Base-by-base conservation (phyloP, 1,140 invertebrate species). In the Prorops nasuta region DNA sequence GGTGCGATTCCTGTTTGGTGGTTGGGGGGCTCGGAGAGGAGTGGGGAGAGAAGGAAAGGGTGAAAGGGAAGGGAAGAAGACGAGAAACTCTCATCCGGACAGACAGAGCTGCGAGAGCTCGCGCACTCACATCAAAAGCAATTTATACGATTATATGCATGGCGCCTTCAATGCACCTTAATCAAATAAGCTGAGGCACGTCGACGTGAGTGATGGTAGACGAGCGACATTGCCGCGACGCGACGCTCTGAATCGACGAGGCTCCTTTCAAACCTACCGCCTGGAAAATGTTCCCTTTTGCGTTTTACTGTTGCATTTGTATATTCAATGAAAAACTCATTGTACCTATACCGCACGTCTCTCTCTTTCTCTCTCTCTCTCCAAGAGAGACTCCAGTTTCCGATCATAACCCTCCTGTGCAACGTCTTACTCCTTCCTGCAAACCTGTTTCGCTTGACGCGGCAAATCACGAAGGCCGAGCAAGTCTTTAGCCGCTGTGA, bases 131-230 rank as follows among this genome's bases (percentile, higher is more conserved):
- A 60, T 66, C 55, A 61, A 66, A 60, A 64, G 61, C 59, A 61
- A 60, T 66, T 67, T 61, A 63, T 59, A 58, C 48, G 60, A 68
- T 68, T 67, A 67, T 54, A 65, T 51, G 56, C 62, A 58, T 54
- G 54, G 45, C 58, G 51, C 53, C 54, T 66, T 64, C 52, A 51
- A 64, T 58, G 51, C 49, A 43, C 51, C 57, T 65, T 63, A 60
- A 65, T 65, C 60, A 61, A 66, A 58, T 64, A 58, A 60, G 38
- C 58, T 32, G 19, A 39, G 51, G 36, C 19, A 45, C 32, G 51
- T 32, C 19, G 56, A 32, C 35, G 39, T 38, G 21, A 48, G 28
- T 39, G 55, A 36, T n/a, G 22, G 16, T 58, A 43, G 35, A 35
- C 32, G 35, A 44, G 31, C 46, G 49, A 49, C 44, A 49, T 45